These are phyloP conservation scores for Arnoldichthys spilopterus DNA, from an alignment of 2,797 vertebrate species.

Conservation along the genomic window DNA sequence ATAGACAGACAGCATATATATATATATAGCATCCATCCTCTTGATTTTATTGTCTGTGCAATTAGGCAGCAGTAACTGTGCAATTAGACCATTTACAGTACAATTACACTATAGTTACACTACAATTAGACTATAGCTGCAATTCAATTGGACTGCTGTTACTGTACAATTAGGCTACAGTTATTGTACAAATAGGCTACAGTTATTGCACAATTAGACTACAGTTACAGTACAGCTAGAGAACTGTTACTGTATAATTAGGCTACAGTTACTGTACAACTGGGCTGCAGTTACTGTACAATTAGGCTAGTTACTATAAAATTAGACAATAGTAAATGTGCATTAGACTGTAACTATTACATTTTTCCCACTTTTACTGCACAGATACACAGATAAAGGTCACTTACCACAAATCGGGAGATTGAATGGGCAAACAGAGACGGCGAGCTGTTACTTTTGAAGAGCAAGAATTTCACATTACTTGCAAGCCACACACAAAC, in stretches of 20 bases:
- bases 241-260: not conserved
- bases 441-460: slow-evolving; percentile 28
- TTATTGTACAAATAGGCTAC: not conserved
- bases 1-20: too few species aligned
- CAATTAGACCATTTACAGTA: not conserved
- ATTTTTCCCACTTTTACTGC: too few species aligned
- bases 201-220: not conserved
- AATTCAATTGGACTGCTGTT: not conserved
- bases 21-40: too few species aligned
- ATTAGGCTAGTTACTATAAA: not conserved
- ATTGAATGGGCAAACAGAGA: slow-evolving; percentile 34
- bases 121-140: not conserved
- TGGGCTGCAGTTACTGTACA: not conserved
- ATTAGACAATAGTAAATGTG: not conserved
- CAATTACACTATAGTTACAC: not conserved
- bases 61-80: not conserved
- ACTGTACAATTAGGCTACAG: not conserved
- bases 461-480: slow-evolving; percentile 43
- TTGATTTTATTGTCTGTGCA: too few species aligned
- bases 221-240: not conserved
- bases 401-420: slow-evolving; percentile 46
- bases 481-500: slow-evolving; percentile 51
- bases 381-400: not conserved
- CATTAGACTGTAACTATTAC: not conserved
- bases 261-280: not conserved